These are phyloP conservation scores for Ploceus nigricollis DNA, from an alignment of 2,113 vertebrate species.

Conservation along the genomic window DNA sequence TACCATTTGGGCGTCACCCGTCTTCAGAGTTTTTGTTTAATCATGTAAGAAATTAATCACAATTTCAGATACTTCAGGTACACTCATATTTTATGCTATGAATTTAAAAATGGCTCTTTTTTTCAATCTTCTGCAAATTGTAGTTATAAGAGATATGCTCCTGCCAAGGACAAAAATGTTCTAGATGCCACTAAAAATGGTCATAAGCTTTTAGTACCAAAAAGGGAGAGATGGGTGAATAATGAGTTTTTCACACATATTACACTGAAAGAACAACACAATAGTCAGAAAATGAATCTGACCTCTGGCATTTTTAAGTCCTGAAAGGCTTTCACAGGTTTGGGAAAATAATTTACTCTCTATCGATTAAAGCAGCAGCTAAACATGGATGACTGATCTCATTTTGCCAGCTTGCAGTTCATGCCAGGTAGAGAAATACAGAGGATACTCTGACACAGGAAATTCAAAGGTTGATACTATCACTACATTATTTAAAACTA, in stretches of 20 bases:
- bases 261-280: neutral
- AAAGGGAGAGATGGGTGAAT: neutral
- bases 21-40: neutral
- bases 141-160: neutral
- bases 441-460: neutral
- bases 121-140: neutral
- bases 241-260: neutral
- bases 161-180: neutral
- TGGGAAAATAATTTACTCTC: conserved; percentile 27
- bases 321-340: neutral
- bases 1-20: neutral
- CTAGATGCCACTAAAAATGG: neutral
- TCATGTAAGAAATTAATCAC: neutral
- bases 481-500: neutral
- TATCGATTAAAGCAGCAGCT: conserved; percentile 35
- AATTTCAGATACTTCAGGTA: neutral
- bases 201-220: neutral
- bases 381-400: conserved; percentile 28
- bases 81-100: neutral
- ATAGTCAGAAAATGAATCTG: conserved; percentile 17
- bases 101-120: neutral
- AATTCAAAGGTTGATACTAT: conserved; percentile 27
- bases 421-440: neutral
- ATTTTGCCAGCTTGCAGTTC: neutral
- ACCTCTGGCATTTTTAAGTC: neutral